Evolutionary conservation across 2,113 vertebrate species (phyloP), one percentile per base, ranked within the genome.

Genomic region (Axis porcinus): DNA sequence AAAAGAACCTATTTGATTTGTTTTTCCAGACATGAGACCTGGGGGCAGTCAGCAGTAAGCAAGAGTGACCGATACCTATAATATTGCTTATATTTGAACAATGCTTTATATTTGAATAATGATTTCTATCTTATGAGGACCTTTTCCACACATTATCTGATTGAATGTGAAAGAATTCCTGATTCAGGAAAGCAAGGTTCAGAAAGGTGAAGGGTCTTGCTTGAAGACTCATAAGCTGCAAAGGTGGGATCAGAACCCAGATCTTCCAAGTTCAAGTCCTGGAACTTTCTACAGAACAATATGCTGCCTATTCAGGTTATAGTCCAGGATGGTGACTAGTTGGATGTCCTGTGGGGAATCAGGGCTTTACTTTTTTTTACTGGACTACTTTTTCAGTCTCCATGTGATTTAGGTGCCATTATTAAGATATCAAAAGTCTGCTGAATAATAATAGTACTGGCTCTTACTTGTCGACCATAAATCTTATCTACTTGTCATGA

Each of bases 101-200:
- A 54, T 40, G 36, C 60, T 93, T 95, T 89, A 4, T 86, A 86
- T 70, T 94, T 95, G 47, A 95, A 86, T 89, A 87, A 58, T 64
- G 60, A 36, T 60, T 92, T 95, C 14, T 64, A 2, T 89, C 87
- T 96, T 62, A 55, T 28, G 93, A 82, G 76, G n/a, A 67, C 86
- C 50, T 30, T 94, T 88, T 91, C 21, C 78, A 33, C 3, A 62
- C 23, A 30, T 67, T 55, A 45, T 62, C 27, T 55, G 23, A 45
- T 79, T 67, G 9, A 40, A 57, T 78, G 17, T 28, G 21, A 93
- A 92, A 91, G 43, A 1, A 81, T 67, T 89, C 91, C 50, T 86
- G 40, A 28, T 52, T 78, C 78, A 23, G 30, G 21, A 84, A 89
- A 93, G 50, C 0, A 5, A 92, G 52, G 17, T 74, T 55, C 67